A percentile compares a stretch with the other conserved stretches of the same genome.
Conservation (phyloP, 2,888 invertebrate genomes). For the Timema podura region DNA sequence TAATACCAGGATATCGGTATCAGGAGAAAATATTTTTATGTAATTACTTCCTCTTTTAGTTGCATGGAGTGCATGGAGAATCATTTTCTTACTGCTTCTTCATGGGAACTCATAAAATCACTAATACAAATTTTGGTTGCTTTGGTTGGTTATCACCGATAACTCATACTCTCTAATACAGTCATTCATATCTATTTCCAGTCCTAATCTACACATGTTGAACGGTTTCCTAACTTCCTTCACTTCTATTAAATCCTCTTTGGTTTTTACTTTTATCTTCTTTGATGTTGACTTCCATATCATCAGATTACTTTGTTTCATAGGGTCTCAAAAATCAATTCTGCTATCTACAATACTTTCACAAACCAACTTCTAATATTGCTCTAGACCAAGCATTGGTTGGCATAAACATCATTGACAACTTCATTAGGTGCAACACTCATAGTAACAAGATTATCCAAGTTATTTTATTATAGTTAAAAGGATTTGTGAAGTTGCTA, state of each 20-base stretch:
- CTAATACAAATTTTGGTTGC: too few relatives aligned
- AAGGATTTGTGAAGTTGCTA: too few relatives aligned
- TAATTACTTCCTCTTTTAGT: too few relatives aligned
- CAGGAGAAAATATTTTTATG: too few relatives aligned
- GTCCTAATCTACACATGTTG: too few relatives aligned
- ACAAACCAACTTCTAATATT: constrained; percentile 9
- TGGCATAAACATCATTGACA: constrained; percentile 8
- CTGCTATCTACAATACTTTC: constrained; percentile 3
- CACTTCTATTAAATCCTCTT: neutral
- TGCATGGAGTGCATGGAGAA: too few relatives aligned
- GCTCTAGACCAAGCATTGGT: neutral
- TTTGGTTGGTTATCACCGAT: neutral
- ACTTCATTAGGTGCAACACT: neutral
- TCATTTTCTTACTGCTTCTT: too few relatives aligned
- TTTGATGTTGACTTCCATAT: constrained; percentile 2
- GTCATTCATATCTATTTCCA: neutral
- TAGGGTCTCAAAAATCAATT: neutral
- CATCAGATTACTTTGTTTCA: neutral
- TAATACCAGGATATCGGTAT: too few relatives aligned
- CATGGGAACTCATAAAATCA: too few relatives aligned
- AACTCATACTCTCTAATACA: neutral
- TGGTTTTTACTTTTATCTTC: constrained; percentile 10
- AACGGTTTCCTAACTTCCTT: neutral
- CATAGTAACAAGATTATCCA: neutral
- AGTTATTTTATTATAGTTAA: neutral